Conservation (phyloP, 2,888 invertebrate genomes). For the Drosophila picticornis region DNA sequence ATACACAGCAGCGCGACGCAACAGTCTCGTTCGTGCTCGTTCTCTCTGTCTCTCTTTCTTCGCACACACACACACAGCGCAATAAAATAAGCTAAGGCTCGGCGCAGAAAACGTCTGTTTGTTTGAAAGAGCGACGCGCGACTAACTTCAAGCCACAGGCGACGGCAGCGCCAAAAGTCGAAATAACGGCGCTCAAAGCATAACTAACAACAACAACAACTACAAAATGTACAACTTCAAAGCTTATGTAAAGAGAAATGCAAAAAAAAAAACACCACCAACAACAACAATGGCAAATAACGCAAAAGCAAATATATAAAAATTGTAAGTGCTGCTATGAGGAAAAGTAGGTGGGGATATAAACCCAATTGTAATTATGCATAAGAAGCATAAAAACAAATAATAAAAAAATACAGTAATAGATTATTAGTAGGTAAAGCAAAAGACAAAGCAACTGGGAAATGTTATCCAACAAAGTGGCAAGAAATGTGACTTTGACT, state of each 20-base stretch:
- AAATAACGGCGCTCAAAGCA: constrained; percentile 35
- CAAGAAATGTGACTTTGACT: constrained; percentile 10
- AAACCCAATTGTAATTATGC: constrained; percentile 54
- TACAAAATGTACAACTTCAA: constrained; percentile 31
- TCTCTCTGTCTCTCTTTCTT: constrained; percentile 6
- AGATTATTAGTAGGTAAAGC: constrained; percentile 16
- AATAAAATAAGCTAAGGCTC: constrained; percentile 11
- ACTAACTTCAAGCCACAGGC: constrained; percentile 66
- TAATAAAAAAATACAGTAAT: constrained; percentile 1
- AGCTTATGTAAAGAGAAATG: constrained; percentile 72
- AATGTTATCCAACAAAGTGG: constrained; percentile 28
- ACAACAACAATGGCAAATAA: constrained; percentile 14
- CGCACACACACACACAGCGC: constrained; percentile 5
- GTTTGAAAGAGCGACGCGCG: constrained; percentile 70
- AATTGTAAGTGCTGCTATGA: constrained; percentile 44
- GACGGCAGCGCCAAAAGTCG: constrained; percentile 40
- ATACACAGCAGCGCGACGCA: constrained; percentile 42
- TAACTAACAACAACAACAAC: constrained; percentile 20
- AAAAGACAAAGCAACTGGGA: constrained; percentile 18
- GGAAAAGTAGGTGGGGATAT: constrained; percentile 59
- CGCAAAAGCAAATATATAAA: constrained; percentile 31
- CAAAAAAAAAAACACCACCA: constrained; percentile 43
- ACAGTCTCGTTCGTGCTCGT: constrained; percentile 9
- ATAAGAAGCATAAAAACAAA: constrained; percentile 26
- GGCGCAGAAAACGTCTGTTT: constrained; percentile 62